Percentiles rank a stretch among this genome's conserved stretches.
phyloP scores from a whole-genome alignment of 1,140 invertebrate species.

The Drosophila kohkoa region DNA sequence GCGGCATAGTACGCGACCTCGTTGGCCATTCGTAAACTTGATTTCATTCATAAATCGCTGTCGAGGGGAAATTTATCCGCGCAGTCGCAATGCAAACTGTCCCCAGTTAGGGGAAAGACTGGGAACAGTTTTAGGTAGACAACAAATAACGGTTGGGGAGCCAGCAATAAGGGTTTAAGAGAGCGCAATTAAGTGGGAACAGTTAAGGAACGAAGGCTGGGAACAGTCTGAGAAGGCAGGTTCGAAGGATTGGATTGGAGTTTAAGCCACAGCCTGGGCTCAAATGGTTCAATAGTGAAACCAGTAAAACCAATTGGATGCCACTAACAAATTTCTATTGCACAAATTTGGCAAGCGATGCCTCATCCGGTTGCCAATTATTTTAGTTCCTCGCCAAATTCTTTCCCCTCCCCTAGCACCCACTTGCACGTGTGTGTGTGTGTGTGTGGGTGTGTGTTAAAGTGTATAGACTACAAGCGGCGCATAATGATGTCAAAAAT shows the following conservation, averaged over 20 bases:
- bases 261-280: neutral
- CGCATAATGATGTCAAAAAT: no score
- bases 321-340: neutral
- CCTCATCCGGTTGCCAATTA: neutral
- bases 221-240: neutral
- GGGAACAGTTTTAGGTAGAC: neutral
- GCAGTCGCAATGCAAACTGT: constrained; percentile 35
- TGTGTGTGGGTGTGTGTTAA: no score
- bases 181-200: constrained; percentile 34
- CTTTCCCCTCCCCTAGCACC: no score
- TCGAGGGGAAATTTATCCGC: constrained; percentile 62
- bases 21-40: constrained; percentile 26
- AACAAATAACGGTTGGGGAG: constrained; percentile 18
- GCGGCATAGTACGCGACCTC: constrained; percentile 9
- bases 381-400: no score
- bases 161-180: constrained; percentile 16
- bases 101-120: constrained; percentile 21
- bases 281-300: neutral
- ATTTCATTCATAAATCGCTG: constrained; percentile 68
- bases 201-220: neutral
- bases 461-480: no score
- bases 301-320: constrained; percentile 3
- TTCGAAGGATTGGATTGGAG: neutral
- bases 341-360: neutral
- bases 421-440: no score